Base-by-base conservation (phyloP, 2,888 invertebrate genomes). In the Megamerina dolium region DNA sequence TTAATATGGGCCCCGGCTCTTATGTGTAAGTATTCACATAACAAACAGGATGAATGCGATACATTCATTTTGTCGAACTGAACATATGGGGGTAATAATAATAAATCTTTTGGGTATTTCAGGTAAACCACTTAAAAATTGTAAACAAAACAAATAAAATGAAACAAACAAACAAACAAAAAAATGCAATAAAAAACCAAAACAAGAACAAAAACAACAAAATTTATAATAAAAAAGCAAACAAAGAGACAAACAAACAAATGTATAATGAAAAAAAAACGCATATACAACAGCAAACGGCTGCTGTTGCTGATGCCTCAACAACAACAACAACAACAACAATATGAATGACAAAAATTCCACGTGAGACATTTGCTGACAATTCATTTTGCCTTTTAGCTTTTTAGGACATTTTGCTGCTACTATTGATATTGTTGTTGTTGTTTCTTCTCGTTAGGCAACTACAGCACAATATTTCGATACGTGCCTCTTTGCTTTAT, bases 381-480 rank as follows among this genome's bases (percentile, higher is more conserved):
- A 37, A 46, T 37, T 40, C 43, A 43, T 43, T 42, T 39, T 27
- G 36, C 39, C 38, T 46, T 41, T 45, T 45, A 37, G 29, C 34
- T 45, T 45, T 34, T 41, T 36, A 18, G 23, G 38, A 13, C 19
- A 19, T 41, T 35, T 41, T 30, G 4, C 34, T 9, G 18, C 18
- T 32, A 5, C 26, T 21, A 23, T 10, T n/a, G 23, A 23, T 8
- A 23, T 10, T 8, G 10, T 35, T 43, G 20, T 30, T 39, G 17
- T 32, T n/a, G 17, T 34, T 34, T 30, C 16, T 41, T 17, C 14
- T 30, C 2, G 5, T 37, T 10, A 21, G 37, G 5, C 9, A 8
- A 16, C 17, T 37, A 12, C 27, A 20, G n/a, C n/a, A 14, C n/a
- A 12, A 10, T n/a, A n/a, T n/a, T n/a, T n/a, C n/a, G n/a, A n/a